Evolutionary conservation across 2,888 invertebrate species (phyloP).

Genomic region (Eristalis pertinax): DNA sequence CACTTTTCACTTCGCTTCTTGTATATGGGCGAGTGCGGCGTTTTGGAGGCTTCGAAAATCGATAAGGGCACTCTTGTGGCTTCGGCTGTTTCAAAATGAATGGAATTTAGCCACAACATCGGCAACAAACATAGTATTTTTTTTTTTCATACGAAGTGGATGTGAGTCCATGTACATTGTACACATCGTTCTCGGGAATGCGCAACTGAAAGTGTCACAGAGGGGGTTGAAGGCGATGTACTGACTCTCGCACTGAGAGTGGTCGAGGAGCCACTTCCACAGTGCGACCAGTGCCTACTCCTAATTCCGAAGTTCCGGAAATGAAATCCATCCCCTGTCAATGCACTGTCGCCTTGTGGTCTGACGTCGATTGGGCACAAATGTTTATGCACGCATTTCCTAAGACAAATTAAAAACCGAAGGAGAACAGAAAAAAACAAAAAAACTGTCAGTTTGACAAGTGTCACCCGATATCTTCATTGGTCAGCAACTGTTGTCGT

Average conservation of each 20-base stretch:
- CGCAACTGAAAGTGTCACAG: constrained; percentile 19
- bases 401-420: constrained; percentile 29
- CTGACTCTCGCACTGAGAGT: neutral
- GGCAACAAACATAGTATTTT: constrained; percentile 32
- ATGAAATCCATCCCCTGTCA: constrained; percentile 38
- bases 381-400: constrained; percentile 31
- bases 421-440: neutral
- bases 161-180: neutral
- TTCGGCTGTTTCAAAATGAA: constrained; percentile 68
- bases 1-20: constrained; percentile 42
- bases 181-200: constrained; percentile 22
- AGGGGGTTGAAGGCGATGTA: constrained; percentile 3
- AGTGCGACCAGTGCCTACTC: neutral
- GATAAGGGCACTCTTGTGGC: constrained; percentile 64
- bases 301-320: constrained; percentile 31
- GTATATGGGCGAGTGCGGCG: constrained; percentile 56
- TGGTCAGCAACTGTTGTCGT: constrained; percentile 44
- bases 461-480: constrained; percentile 37
- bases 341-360: constrained; percentile 7
- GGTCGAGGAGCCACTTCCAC: constrained; percentile 7
- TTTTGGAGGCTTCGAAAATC: constrained; percentile 70
- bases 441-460: constrained; percentile 31
- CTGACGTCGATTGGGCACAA: constrained; percentile 58
- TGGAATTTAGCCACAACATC: constrained; percentile 64
- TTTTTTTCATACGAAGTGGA: no score